Base-by-base conservation (phyloP, 2,888 invertebrate genomes). In the Campopleginae sp. region DNA sequence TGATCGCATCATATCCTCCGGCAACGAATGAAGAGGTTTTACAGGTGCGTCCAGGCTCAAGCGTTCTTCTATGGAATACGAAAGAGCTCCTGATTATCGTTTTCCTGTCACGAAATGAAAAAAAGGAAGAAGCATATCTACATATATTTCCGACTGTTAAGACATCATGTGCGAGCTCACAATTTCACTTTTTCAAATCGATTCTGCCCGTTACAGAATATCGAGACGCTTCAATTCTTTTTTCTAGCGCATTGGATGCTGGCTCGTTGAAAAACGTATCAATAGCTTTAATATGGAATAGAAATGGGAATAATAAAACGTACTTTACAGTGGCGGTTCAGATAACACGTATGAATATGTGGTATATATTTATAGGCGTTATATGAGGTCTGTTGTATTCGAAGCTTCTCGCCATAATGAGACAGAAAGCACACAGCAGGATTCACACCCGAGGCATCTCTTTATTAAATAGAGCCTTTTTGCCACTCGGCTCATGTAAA, bases 391-490 rank as follows among this genome's bases (percentile, higher is more conserved):
- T 63, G 61, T 46, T 70, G 51, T 76, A 61, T 46, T 27, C 46
- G 42, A 27, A 46, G 68, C 12, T 27, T 46, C 51, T 81, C 66
- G 42, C 48, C 42, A 63, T 76, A 81, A 70, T 63, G 76, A 76
- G 76, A 70, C 76, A 70, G 61, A 81, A 23, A 27, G n/a, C 46
- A 58, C 23, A 23, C 19, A 68, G 46, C 58, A 33, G 46, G 27
- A 68, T 76, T 75, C 68, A 76, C 61, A 75, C 61, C 81, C 48
- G 66, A 76, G 66, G 46, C 76, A 61, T n/a, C 58, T 75, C 68
- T 81, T 81, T 81, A 75, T 81, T 75, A 75, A 81, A 81, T 80
- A 68, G 74, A 58, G 61, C 51, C 61, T 75, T 58, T 46, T 51
- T 68, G 61, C 31, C 17, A 44, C 58, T 46, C 46, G 76, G 38